Percentiles rank a stretch among this genome's conserved stretches.
phyloP scores from a whole-genome alignment of 2,113 vertebrate species.

The Anoplopoma fimbria region DNA sequence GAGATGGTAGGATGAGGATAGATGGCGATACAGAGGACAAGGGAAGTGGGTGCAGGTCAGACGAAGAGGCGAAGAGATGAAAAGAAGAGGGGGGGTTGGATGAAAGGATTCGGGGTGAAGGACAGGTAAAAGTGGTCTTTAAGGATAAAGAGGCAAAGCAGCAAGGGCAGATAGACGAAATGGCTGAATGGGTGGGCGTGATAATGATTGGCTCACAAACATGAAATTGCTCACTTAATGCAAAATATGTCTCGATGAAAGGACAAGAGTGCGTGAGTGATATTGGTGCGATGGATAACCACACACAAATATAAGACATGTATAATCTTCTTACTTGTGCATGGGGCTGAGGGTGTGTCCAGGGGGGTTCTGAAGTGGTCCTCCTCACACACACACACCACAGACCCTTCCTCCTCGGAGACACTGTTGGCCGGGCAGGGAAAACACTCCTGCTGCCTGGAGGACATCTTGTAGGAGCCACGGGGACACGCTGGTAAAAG shows the following conservation, averaged over 20 bases:
- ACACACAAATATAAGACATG: slow-evolving; percentile 5
- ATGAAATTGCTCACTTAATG: slow-evolving; percentile 34
- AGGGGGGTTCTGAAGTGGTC: slow-evolving; percentile 91
- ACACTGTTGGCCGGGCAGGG: slow-evolving; percentile 92
- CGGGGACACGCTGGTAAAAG: slow-evolving; percentile 88
- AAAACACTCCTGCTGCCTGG: slow-evolving; percentile 90
- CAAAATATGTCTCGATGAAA: slow-evolving; percentile 15
- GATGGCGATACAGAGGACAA: slow-evolving; percentile 9
- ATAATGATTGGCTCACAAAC: slow-evolving; percentile 25
- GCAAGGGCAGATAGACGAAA: background rate
- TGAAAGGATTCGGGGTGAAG: slow-evolving; percentile 50
- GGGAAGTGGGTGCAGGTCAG: slow-evolving; percentile 30
- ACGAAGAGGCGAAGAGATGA: slow-evolving; percentile 25
- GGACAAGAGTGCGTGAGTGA: background rate
- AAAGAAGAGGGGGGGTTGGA: slow-evolving; percentile 3
- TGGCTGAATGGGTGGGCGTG: slow-evolving; percentile 1
- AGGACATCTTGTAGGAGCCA: slow-evolving; percentile 93
- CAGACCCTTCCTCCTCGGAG: slow-evolving; percentile 91
- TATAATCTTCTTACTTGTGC: slow-evolving; percentile 86
- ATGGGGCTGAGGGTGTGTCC: slow-evolving; percentile 91
- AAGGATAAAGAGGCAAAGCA: slow-evolving; percentile 12
- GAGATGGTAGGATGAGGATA: slow-evolving; percentile 16
- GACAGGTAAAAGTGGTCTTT: slow-evolving; percentile 32
- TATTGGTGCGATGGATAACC: background rate
- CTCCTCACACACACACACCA: slow-evolving; percentile 89